Evolutionary conservation across 2,888 invertebrate species (phyloP), one percentile per base, ranked within the genome.

Genomic region (Tryphoninae sp.): DNA sequence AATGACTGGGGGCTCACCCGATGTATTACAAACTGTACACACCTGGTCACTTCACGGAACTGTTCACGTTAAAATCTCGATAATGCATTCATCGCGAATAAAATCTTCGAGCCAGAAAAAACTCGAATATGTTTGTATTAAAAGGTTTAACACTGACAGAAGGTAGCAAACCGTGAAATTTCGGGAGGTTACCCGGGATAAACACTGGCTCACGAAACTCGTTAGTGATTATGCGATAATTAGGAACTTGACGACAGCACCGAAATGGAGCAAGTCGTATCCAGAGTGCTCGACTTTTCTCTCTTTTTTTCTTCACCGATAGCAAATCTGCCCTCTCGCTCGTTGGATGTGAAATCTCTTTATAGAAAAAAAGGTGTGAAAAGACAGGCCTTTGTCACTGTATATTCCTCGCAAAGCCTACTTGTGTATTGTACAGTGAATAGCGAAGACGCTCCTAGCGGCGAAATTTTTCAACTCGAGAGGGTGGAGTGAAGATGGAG

Each of bases 171-270:
- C 9, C 45, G 33, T 33, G 68, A 51, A 16, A 33, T 19, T 76
- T 61, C 42, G 51, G 22, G 68, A 76, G 76, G 68, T 76, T 76
- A 76, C 49, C 23, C 74, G 26, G 11, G 13, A 16, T 16, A 59
- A 23, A 23, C 19, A 16, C 55, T 13, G 51, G 73, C 40, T 40
- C 51, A 51, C 33, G 71, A 26, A 61, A 49, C 19, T 71, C 13
- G 11, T 9, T 45, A 11, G 11, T 11, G 45, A 45, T 13, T 45
- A 45, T 13, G 45, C 45, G 45, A 45, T 13, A 45, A 45, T 55
- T 55, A 19, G 19, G 4, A 55, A 55, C 55, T 16, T 19, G 19
- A 55, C 45, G 45, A 55, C 55, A 9, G 19, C 55, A 55, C 7
- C 55, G 55, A 55, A 53, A 53, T 3, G 55, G 55, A 55, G 2